phyloP scores from a whole-genome alignment of 2,888 invertebrate genomes.

The Dastarcus helophoroides region DNA sequence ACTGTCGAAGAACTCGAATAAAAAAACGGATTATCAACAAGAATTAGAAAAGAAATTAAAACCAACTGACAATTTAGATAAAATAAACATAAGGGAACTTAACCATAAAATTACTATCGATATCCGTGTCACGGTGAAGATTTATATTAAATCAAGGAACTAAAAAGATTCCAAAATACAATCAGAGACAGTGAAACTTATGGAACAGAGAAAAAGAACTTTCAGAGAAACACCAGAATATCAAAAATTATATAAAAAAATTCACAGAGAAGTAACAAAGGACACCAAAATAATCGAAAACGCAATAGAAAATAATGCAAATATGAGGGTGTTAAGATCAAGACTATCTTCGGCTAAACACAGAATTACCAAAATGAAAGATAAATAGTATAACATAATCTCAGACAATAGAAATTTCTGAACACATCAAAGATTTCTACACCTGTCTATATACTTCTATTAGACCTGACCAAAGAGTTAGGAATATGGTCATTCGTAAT shows the following conservation, averaged over 20 bases:
- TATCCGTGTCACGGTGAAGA: slow-evolving; percentile 3
- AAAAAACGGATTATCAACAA: slow-evolving; percentile 3
- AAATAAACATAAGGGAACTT: slow-evolving; percentile 6
- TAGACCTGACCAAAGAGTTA: slow-evolving; percentile 1
- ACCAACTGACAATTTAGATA: neutral
- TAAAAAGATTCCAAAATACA: slow-evolving; percentile 2
- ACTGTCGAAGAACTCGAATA: slow-evolving; percentile 4
- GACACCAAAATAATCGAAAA: slow-evolving; percentile 6
- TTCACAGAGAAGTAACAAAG: slow-evolving; percentile 8
- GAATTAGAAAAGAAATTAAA: slow-evolving; percentile 6
- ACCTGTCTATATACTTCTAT: slow-evolving; percentile 7
- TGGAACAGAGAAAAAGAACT: slow-evolving; percentile 6
- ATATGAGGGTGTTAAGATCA: slow-evolving; percentile 8
- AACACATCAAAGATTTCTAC: slow-evolving; percentile 7
- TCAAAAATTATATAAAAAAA: slow-evolving; percentile 5
- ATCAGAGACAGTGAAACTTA: slow-evolving; percentile 5
- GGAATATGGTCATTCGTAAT: slow-evolving; percentile 2
- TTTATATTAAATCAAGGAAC: slow-evolving; percentile 6
- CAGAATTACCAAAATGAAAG: slow-evolving; percentile 7
- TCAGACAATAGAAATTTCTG: slow-evolving; percentile 5
- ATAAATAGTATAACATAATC: slow-evolving; percentile 4
- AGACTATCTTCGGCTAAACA: slow-evolving; percentile 7
- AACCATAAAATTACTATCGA: slow-evolving; percentile 4
- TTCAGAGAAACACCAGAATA: slow-evolving; percentile 3
- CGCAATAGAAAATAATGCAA: slow-evolving; percentile 7